A percentile compares a stretch with the other conserved stretches of the same genome.
Evolutionary conservation across 1,140 invertebrate genomes (phyloP).

Genomic region (Drosophila auraria): DNA sequence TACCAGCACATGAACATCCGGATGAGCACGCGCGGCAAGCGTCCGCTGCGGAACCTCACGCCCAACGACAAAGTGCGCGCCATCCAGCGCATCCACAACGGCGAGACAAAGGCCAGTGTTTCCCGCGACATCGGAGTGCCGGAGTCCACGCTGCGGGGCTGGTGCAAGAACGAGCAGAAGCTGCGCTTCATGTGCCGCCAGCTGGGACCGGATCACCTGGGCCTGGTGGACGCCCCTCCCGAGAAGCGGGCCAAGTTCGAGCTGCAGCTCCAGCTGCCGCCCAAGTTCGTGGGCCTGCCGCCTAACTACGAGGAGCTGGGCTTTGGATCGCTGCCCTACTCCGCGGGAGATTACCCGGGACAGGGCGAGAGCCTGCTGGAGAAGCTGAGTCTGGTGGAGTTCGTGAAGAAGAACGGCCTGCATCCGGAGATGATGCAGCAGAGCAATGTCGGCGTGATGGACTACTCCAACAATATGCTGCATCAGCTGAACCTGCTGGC

Average conservation of each 20-base stretch:
- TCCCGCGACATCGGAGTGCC: constrained; percentile 93
- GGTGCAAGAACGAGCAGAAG: constrained; percentile 94
- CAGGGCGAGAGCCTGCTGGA: constrained; percentile 69
- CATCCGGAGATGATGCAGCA: constrained; percentile 67
- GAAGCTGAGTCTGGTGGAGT: constrained; percentile 71
- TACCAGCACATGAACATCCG: constrained; percentile 84
- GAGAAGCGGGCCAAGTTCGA: constrained; percentile 85
- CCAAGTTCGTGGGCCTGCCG: constrained; percentile 62
- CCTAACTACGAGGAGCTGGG: constrained; percentile 69
- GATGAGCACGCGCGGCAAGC: constrained; percentile 88
- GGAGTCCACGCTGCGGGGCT: constrained; percentile 92
- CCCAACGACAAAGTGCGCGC: constrained; percentile 92
- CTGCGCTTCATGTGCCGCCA: constrained; percentile 89
- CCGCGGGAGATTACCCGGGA: constrained; percentile 56
- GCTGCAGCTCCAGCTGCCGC: constrained; percentile 71
- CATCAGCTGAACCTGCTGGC: constrained; percentile 65
- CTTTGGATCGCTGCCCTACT: constrained; percentile 65
- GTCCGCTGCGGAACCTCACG: constrained; percentile 89
- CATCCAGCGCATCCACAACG: constrained; percentile 91
- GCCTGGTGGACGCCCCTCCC: constrained; percentile 82
- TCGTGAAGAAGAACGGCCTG: constrained; percentile 81
- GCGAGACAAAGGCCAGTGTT: constrained; percentile 93
- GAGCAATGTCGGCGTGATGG: constrained; percentile 17
- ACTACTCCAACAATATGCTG: constrained; percentile 66
- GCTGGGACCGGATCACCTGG: constrained; percentile 87